Percentiles rank a stretch among this genome's conserved stretches.
Conservation (phyloP, 2,888 invertebrate species). For the Brenthis hecate region DNA sequence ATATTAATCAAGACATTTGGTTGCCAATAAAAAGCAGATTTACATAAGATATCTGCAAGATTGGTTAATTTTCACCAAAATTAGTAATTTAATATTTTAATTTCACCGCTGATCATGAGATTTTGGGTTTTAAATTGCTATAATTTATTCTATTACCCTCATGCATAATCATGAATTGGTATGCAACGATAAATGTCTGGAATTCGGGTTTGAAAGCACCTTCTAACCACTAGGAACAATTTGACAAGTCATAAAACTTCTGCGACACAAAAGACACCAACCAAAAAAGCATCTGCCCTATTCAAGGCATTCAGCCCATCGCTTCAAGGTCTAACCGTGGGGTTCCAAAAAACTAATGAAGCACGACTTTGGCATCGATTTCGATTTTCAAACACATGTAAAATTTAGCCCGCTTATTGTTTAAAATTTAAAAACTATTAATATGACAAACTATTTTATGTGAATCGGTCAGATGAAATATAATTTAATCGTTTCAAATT, state of each 20-base stretch:
- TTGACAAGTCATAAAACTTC: conserved; percentile 39
- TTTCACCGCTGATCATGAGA: conserved; percentile 11
- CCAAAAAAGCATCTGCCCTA: conserved; percentile 46
- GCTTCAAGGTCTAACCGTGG: conserved; percentile 67
- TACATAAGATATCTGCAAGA: background rate
- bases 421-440: no score
- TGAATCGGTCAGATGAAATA: no score
- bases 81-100: conserved; percentile 12
- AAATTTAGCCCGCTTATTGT: background rate
- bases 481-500: no score
- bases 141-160: conserved; percentile 29
- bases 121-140: conserved; percentile 1
- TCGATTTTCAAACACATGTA: conserved; percentile 20
- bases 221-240: conserved; percentile 33
- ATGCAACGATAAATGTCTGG: conserved; percentile 30
- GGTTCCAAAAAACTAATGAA: conserved; percentile 59
- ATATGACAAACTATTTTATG: no score
- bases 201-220: conserved; percentile 29
- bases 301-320: conserved; percentile 55
- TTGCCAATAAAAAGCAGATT: conserved; percentile 3
- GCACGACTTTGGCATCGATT: conserved; percentile 29
- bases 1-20: conserved; percentile 1
- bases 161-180: conserved; percentile 35
- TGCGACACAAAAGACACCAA: conserved; percentile 39
- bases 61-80: conserved; percentile 7